phyloP scores from a whole-genome alignment of 2,888 invertebrate genomes.

The Athrips mouffetella region DNA sequence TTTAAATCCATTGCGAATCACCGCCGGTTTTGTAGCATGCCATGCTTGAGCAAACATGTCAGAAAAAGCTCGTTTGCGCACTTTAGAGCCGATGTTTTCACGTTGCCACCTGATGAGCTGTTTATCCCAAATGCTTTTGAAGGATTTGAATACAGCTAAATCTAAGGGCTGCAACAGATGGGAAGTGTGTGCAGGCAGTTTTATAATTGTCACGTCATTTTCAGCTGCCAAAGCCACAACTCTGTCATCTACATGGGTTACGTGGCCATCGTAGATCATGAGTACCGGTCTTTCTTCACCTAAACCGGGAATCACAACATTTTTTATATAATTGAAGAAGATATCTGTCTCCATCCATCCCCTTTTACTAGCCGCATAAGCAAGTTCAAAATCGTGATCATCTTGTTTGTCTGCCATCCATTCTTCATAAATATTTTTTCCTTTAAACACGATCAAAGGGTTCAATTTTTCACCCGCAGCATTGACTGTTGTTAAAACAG shows the following conservation, averaged over 20 bases:
- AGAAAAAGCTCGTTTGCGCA: neutral
- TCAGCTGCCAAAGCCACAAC: slow-evolving; percentile 5
- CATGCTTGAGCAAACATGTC: neutral
- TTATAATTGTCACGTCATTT: slow-evolving; percentile 21
- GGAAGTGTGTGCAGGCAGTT: slow-evolving; percentile 24
- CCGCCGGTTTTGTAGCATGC: neutral
- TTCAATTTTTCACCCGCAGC: slow-evolving; percentile 23
- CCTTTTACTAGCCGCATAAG: slow-evolving; percentile 18
- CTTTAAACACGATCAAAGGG: slow-evolving; percentile 28
- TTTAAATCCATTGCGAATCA: neutral
- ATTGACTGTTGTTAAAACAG: slow-evolving; percentile 25
- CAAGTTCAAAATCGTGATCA: slow-evolving; percentile 16
- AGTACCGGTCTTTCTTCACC: neutral
- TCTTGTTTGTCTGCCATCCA: slow-evolving; percentile 11
- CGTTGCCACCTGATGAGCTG: slow-evolving; percentile 19
- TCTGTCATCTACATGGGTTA: slow-evolving; percentile 15
- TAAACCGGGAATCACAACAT: neutral
- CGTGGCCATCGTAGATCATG: slow-evolving; percentile 16
- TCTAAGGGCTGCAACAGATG: slow-evolving; percentile 26
- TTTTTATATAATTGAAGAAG: slow-evolving; percentile 2
- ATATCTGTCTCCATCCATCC: slow-evolving; percentile 9
- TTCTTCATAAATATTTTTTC: slow-evolving; percentile 23
- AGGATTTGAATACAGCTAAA: slow-evolving; percentile 24
- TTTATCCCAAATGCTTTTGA: slow-evolving; percentile 25
- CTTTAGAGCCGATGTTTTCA: neutral